Conservation (phyloP, 2,888 invertebrate genomes). For the Euphydryas editha region DNA sequence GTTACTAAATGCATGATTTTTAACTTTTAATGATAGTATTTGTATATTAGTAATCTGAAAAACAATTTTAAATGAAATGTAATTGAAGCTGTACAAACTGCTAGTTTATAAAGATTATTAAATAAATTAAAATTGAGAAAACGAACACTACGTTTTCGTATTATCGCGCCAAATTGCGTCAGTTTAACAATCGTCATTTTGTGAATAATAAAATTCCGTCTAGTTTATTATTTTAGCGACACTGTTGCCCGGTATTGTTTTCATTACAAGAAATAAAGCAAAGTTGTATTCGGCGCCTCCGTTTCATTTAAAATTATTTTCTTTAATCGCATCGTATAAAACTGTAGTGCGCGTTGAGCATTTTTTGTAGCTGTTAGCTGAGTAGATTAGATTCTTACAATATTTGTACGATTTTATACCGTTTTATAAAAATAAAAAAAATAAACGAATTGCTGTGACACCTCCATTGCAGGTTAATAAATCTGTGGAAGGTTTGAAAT, state of each 20-base stretch:
- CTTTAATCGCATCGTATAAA: conserved; percentile 2
- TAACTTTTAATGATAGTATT: no score
- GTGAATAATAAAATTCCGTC: background rate
- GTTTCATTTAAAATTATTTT: background rate
- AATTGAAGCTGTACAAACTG: background rate
- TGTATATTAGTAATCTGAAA: no score
- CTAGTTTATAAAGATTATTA: background rate
- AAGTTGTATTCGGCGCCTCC: background rate
- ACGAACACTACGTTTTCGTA: background rate
- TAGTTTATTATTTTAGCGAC: conserved; percentile 9
- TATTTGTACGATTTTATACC: background rate
- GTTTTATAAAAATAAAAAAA: no score
- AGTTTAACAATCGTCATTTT: background rate
- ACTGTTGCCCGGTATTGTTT: conserved; percentile 1
- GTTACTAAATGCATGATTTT: no score
- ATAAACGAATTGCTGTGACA: conserved; percentile 12
- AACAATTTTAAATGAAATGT: no score
- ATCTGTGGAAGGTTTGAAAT: conserved; percentile 19
- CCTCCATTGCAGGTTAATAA: conserved; percentile 18
- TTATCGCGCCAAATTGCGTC: background rate
- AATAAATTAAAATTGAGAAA: background rate
- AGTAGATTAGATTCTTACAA: background rate
- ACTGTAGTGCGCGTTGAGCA: conserved; percentile 1
- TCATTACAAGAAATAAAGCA: background rate
- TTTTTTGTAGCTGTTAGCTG: background rate